phyloP scores from a whole-genome alignment of 2,797 vertebrate species.

The Chelmon rostratus region DNA sequence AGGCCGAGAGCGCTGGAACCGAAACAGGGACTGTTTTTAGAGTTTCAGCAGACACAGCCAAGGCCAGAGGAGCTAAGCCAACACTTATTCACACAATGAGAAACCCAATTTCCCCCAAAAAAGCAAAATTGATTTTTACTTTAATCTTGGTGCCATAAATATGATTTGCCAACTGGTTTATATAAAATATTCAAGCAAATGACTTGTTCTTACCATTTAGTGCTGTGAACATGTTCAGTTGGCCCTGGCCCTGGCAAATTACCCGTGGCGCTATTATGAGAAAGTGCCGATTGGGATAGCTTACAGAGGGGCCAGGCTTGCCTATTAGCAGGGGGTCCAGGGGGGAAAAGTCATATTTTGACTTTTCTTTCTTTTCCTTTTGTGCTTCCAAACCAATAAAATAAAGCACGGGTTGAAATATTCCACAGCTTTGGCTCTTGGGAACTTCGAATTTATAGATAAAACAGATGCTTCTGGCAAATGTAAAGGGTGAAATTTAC shows the following conservation, averaged over 20 bases:
- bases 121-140: constrained; percentile 62
- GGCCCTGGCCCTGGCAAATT: constrained; percentile 55
- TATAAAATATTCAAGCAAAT: constrained; percentile 69
- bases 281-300: constrained; percentile 63
- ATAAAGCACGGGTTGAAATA: constrained; percentile 80
- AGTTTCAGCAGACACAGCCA: constrained; percentile 64
- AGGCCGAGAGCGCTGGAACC: constrained; percentile 70
- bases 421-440: constrained; percentile 77
- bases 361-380: constrained; percentile 72
- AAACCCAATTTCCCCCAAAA: constrained; percentile 65
- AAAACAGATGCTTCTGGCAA: constrained; percentile 86
- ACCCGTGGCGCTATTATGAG: constrained; percentile 58
- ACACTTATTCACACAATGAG: constrained; percentile 70
- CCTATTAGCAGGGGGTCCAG: constrained; percentile 72
- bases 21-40: constrained; percentile 70
- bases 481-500: constrained; percentile 82
- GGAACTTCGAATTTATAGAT: constrained; percentile 79
- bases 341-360: constrained; percentile 66
- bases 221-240: constrained; percentile 70
- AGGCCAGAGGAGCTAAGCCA: constrained; percentile 61
- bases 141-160: constrained; percentile 63
- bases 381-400: constrained; percentile 80
- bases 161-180: constrained; percentile 69
- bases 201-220: constrained; percentile 67
- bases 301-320: constrained; percentile 55